These are phyloP conservation scores for Procambarus clarkii DNA, from an alignment of 1,140 invertebrate species.

Conservation along the genomic window DNA sequence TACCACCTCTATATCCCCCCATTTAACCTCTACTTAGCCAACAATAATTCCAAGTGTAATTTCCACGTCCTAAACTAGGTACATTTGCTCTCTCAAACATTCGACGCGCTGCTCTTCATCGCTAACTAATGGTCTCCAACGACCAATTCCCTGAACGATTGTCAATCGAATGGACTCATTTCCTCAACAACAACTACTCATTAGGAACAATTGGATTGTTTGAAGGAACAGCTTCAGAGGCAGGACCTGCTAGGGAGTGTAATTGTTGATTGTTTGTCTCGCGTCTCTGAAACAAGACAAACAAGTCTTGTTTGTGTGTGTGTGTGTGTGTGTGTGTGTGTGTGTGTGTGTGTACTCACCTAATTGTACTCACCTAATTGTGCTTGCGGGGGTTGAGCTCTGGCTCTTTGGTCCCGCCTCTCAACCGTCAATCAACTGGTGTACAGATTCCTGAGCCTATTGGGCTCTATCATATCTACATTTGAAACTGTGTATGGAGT, in stretches of 20 bases:
- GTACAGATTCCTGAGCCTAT: no score
- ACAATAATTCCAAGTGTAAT: not conserved
- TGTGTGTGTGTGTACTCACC: no score
- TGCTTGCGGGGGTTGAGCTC: no score
- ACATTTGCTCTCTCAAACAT: not conserved
- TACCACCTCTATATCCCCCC: not conserved
- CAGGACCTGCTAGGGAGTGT: not conserved
- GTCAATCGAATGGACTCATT: not conserved
- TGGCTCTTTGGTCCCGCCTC: no score
- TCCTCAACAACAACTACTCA: not conserved
- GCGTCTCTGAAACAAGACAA: no score
- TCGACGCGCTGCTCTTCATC: not conserved
- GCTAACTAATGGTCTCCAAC: not conserved
- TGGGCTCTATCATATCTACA: no score
- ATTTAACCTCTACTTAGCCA: not conserved
- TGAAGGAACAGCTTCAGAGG: not conserved
- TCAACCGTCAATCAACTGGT: no score
- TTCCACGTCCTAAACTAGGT: not conserved
- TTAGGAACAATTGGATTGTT: not conserved
- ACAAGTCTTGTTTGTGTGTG: no score
- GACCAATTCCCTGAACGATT: not conserved
- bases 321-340: no score
- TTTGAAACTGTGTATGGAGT: no score
- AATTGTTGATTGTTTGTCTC: not conserved
- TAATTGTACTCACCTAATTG: no score